phyloP scores from a whole-genome alignment of 2,113 vertebrate genomes.

The Chroicocephalus ridibundus region DNA sequence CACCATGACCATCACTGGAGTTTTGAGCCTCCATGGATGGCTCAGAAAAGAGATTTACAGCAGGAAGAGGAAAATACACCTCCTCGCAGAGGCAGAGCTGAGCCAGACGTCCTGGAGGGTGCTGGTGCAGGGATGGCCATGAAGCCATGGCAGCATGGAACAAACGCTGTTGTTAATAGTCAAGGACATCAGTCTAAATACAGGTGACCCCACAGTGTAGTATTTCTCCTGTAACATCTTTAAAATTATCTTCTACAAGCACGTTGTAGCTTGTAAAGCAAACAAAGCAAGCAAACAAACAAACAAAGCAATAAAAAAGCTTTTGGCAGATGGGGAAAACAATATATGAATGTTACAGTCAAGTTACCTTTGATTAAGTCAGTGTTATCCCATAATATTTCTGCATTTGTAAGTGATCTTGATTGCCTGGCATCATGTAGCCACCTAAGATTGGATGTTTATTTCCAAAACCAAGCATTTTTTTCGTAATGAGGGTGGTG shows the following conservation, averaged over 20 bases:
- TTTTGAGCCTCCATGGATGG: not conserved
- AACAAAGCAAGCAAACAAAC: too few species aligned
- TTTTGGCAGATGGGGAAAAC: not conserved
- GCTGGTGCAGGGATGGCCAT: not conserved
- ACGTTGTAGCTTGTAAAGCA: too few species aligned
- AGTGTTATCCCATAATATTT: not conserved
- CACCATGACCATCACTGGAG: not conserved
- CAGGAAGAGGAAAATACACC: not conserved
- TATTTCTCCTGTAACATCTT: not conserved
- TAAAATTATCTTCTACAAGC: not conserved
- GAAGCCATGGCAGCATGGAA: fast-evolving
- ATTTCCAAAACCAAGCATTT: not conserved
- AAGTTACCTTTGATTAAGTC: not conserved
- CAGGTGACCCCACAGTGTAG: fast-evolving
- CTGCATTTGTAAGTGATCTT: not conserved
- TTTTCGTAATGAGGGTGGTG: not conserved
- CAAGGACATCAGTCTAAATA: not conserved
- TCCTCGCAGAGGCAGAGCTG: not conserved
- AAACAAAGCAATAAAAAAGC: not conserved
- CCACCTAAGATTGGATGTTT: not conserved
- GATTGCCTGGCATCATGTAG: not conserved
- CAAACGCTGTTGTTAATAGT: not conserved
- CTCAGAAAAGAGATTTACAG: not conserved
- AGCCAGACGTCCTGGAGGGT: fast-evolving
- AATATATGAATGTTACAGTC: not conserved